Evolutionary conservation across 2,113 vertebrate genomes (phyloP).

Genomic region (Caloenas nicobarica): DNA sequence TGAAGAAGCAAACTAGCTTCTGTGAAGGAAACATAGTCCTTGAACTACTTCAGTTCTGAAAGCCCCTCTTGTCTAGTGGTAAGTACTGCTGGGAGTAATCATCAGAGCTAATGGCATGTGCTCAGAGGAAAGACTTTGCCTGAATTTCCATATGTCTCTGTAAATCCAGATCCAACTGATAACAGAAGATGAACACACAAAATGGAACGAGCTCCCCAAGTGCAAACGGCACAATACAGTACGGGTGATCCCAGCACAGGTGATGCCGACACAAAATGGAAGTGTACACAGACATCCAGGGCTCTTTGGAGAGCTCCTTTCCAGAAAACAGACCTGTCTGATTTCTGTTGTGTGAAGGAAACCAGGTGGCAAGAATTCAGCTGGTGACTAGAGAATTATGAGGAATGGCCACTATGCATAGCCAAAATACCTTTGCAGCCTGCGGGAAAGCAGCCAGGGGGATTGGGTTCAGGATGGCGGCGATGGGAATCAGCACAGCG

Average conservation of each 20-base stretch:
- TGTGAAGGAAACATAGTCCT: slow-evolving; percentile 28
- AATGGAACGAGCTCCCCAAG: not conserved
- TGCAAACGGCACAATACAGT: not conserved
- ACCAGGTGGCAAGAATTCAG: not conserved
- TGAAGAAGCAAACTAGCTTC: slow-evolving; percentile 12
- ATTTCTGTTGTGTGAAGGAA: not conserved
- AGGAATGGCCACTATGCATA: not conserved
- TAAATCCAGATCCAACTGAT: not conserved
- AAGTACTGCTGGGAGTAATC: slow-evolving; percentile 41
- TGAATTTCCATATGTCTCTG: not conserved
- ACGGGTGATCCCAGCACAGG: not conserved
- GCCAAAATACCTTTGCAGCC: not conserved
- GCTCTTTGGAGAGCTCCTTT: not conserved
- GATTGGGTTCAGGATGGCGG: not conserved
- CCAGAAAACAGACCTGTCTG: not conserved
- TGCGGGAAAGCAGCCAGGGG: not conserved
- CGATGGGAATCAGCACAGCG: not conserved
- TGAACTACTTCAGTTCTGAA: slow-evolving; percentile 53
- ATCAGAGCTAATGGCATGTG: not conserved
- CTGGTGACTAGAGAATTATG: not conserved
- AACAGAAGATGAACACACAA: not conserved
- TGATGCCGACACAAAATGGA: not conserved
- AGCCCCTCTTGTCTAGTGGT: slow-evolving; percentile 16
- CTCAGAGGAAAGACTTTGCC: not conserved
- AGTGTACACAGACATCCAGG: not conserved